Conservation (phyloP, 1,140 invertebrate genomes). For the Drosophila bocki region DNA sequence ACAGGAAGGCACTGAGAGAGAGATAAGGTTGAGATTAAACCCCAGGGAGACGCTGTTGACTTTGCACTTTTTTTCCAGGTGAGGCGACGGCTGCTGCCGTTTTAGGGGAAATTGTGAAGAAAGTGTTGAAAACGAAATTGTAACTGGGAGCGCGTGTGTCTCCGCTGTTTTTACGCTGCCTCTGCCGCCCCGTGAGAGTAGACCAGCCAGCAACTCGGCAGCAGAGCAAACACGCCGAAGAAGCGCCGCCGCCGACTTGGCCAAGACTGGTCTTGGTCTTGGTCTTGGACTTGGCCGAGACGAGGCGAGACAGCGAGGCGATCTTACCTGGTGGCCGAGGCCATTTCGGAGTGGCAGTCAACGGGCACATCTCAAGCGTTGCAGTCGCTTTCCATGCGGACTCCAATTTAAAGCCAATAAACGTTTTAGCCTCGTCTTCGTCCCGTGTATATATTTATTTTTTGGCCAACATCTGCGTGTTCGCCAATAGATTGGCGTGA, state of each 20-base stretch:
- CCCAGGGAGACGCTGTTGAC: constrained; percentile 48
- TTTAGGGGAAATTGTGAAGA: constrained; percentile 83
- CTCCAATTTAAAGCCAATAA: constrained; percentile 25
- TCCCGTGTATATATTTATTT: constrained; percentile 38
- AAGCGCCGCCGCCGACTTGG: constrained; percentile 45
- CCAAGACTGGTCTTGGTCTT: constrained; percentile 48
- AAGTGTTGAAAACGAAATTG: constrained; percentile 84
- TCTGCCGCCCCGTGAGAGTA: constrained; percentile 37
- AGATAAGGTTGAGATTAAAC: constrained; percentile 25
- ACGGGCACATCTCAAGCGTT: constrained; percentile 73
- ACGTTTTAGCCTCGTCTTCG: constrained; percentile 16
- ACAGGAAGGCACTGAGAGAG: constrained; percentile 15
- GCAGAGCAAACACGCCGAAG: constrained; percentile 63
- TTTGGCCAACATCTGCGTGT: constrained; percentile 68
- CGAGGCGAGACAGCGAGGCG: constrained; percentile 39
- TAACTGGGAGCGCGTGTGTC: constrained; percentile 70
- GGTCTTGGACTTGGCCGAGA: constrained; percentile 34
- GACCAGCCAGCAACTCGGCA: constrained; percentile 24
- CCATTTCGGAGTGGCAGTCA: constrained; percentile 65
- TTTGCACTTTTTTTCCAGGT: constrained; percentile 50
- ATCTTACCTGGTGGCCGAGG: constrained; percentile 71
- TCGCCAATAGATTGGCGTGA: constrained; percentile 57
- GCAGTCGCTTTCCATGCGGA: constrained; percentile 62
- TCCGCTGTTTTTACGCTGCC: not conserved
- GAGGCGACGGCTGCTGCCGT: constrained; percentile 36